phyloP scores from a whole-genome alignment of 2,113 vertebrate species.

The Corvus moneduloides region DNA sequence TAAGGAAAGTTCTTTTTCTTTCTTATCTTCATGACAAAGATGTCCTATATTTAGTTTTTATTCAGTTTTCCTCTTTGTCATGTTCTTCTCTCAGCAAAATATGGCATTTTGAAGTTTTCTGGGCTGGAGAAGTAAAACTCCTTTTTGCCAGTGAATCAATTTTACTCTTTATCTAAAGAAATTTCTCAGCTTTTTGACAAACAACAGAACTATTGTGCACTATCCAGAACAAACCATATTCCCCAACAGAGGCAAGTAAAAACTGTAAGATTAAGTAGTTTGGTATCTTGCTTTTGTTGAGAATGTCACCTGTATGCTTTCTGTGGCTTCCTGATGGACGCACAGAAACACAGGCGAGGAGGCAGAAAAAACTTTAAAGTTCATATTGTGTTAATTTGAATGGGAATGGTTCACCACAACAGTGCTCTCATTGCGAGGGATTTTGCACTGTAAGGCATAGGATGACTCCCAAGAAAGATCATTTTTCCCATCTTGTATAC shows the following conservation, averaged over 20 bases:
- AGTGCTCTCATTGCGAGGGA: neutral
- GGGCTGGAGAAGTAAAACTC: neutral
- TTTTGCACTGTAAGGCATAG: neutral
- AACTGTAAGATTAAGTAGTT: neutral
- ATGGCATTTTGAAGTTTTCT: neutral
- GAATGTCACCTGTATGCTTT: neutral
- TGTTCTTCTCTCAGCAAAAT: conserved; percentile 1
- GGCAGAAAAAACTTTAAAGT: neutral
- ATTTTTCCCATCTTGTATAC: neutral
- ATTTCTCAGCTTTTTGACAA: neutral
- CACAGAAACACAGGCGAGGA: neutral
- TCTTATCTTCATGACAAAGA: neutral
- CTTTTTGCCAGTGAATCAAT: neutral
- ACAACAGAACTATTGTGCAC: neutral
- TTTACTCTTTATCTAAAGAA: neutral
- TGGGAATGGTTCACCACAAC: neutral
- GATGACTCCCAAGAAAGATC: neutral
- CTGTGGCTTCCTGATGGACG: neutral
- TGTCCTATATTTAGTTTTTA: neutral
- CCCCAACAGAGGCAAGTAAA: neutral
- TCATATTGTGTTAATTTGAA: neutral
- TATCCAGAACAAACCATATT: neutral
- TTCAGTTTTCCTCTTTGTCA: neutral
- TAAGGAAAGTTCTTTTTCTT: neutral
- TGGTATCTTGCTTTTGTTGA: neutral